These are phyloP conservation scores for Tetranychus truncatus DNA, from an alignment of 2,888 invertebrate genomes.

Conservation along the genomic window DNA sequence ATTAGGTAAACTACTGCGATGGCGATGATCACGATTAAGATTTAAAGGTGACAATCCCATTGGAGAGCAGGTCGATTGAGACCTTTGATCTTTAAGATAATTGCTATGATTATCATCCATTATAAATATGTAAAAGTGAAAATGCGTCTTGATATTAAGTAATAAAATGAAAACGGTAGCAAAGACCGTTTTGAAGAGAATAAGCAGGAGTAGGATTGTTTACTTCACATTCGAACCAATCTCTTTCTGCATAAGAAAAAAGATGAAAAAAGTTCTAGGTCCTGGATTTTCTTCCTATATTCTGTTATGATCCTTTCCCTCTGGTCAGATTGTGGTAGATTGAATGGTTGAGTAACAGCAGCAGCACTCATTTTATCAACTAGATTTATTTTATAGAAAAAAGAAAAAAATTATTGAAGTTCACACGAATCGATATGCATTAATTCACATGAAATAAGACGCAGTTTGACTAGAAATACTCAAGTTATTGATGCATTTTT, in stretches of 20 bases:
- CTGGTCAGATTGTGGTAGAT: background rate
- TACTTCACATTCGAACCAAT: no score
- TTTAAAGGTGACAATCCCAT: background rate
- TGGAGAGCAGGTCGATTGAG: background rate
- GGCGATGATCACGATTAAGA: conserved; percentile 5
- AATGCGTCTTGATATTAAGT: no score
- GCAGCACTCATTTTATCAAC: background rate
- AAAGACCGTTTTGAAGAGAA: no score
- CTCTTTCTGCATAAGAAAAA: no score
- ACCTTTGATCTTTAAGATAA: background rate
- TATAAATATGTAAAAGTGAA: background rate
- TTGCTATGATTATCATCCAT: background rate
- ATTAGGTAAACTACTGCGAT: conserved; percentile 3
- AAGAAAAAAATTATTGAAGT: background rate
- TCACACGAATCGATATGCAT: no score
- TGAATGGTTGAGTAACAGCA: background rate
- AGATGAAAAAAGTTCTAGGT: conserved; percentile 31
- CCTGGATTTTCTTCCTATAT: conserved; percentile 77
- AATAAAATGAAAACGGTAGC: no score
- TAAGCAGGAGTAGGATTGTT: no score
- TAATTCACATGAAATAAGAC: no score
- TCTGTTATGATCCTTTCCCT: conserved; percentile 74
- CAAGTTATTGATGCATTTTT: no score
- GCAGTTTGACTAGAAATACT: no score
- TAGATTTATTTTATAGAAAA: conserved; percentile 17